Conservation (phyloP, 2,888 invertebrate species). For the Sesamia inferens region DNA sequence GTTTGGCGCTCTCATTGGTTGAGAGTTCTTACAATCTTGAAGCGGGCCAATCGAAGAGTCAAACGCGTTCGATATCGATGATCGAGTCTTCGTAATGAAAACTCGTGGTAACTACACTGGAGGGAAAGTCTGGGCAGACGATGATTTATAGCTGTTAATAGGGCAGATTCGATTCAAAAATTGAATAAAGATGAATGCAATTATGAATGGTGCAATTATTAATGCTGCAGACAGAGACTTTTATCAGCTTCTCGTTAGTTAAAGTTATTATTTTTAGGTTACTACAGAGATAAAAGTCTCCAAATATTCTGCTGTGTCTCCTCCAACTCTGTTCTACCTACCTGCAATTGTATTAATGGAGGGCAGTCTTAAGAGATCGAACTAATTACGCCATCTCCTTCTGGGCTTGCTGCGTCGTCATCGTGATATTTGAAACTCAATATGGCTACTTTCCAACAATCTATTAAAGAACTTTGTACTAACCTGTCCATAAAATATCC, state of each 20-base stretch:
- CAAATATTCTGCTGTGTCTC: no score
- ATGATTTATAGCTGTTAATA: background rate
- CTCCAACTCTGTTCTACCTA: no score
- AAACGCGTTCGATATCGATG: no score
- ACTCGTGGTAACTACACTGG: no score
- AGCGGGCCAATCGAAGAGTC: no score
- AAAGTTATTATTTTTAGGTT: background rate
- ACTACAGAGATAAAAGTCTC: background rate
- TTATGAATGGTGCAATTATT: no score
- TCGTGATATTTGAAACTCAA: background rate
- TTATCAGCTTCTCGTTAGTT: background rate
- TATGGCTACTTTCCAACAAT: background rate
- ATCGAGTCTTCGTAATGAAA: no score
- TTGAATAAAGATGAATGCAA: background rate
- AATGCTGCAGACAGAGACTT: background rate
- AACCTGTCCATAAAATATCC: slow-evolving; percentile 95
- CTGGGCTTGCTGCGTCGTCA: background rate
- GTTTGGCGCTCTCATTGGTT: no score
- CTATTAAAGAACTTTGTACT: slow-evolving; percentile 44
- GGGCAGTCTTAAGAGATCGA: background rate
- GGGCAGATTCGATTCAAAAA: background rate
- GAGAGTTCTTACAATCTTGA: no score
- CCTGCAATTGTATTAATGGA: background rate
- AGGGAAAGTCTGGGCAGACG: no score
- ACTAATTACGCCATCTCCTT: background rate